These are phyloP conservation scores for Drosophila malerkotliana DNA, from an alignment of 1,140 invertebrate genomes.

Conservation along the genomic window DNA sequence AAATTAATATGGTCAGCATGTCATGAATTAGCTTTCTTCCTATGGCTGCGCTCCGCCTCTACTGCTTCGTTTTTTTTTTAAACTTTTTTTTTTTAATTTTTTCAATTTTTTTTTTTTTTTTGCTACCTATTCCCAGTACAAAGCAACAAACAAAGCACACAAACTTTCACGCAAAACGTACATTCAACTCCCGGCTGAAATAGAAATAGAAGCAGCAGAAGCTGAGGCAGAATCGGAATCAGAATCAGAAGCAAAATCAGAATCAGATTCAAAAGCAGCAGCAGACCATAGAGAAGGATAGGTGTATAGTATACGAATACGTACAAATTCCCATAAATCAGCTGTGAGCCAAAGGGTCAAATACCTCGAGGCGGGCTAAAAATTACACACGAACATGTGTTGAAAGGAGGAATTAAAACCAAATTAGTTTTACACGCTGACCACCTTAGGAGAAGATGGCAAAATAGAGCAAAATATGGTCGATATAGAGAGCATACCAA, in stretches of 20 bases:
- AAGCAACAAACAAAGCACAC: conserved; percentile 76
- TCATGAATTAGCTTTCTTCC: conserved; percentile 83
- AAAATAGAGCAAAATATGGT: conserved; percentile 20
- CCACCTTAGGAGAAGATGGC: conserved; percentile 11
- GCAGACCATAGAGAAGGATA: conserved; percentile 49
- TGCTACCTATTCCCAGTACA: conserved; percentile 22
- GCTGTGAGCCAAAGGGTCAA: conserved; percentile 83
- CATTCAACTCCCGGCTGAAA: conserved; percentile 63
- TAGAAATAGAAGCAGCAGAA: conserved; percentile 22
- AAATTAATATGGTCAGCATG: conserved; percentile 83
- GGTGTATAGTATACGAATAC: conserved; percentile 64
- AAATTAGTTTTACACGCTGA: conserved; percentile 75
- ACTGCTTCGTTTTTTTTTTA: conserved; percentile 5
- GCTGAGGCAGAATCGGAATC: conserved; percentile 26
- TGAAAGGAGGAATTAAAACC: conserved; percentile 78
- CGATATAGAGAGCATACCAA: not conserved
- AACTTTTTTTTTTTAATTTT: too few species aligned
- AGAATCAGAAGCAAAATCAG: conserved; percentile 31
- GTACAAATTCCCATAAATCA: conserved; percentile 83
- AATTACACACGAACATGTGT: conserved; percentile 82
- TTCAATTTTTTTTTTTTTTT: not conserved
- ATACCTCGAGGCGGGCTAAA: conserved; percentile 77
- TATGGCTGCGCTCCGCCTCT: conserved; percentile 52
- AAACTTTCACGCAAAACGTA: conserved; percentile 82
- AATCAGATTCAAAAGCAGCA: conserved; percentile 43